Evolutionary conservation across 1,140 invertebrate genomes (phyloP).

Genomic region (Macrosteles quadrilineatus): DNA sequence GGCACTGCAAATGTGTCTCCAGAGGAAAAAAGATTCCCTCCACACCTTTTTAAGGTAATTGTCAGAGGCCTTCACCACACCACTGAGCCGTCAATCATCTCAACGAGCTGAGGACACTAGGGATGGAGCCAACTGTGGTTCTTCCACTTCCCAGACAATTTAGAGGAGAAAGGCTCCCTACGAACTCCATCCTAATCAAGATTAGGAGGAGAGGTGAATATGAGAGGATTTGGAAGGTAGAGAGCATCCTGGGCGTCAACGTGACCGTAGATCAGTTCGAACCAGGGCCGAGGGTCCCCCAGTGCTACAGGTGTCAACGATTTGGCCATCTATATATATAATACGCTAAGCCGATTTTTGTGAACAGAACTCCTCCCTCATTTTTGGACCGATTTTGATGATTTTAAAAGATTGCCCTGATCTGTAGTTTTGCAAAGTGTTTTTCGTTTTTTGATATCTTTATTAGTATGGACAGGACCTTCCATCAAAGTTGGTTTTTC

Average conservation of each 20-base stretch:
- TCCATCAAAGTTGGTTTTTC: too few relatives aligned
- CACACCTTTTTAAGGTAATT: neutral
- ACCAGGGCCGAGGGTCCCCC: constrained; percentile 16
- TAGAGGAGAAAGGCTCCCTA: neutral
- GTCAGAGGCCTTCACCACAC: neutral
- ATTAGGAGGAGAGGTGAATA: neutral
- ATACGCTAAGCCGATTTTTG: too few relatives aligned
- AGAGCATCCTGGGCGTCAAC: neutral
- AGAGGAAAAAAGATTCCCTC: neutral
- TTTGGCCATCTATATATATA: too few relatives aligned
- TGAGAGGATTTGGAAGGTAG: neutral
- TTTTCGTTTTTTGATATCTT: too few relatives aligned
- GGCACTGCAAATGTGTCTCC: neutral
- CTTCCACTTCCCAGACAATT: neutral
- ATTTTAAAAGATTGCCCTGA: too few relatives aligned
- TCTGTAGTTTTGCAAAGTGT: too few relatives aligned
- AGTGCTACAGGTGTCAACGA: constrained; percentile 47
- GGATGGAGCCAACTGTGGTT: neutral
- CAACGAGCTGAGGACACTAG: neutral
- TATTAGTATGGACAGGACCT: too few relatives aligned
- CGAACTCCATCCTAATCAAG: neutral
- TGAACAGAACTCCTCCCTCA: too few relatives aligned
- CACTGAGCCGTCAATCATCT: neutral
- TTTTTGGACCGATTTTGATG: too few relatives aligned
- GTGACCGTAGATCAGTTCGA: neutral